Evolutionary conservation across 2,888 invertebrate genomes (phyloP).

Genomic region (Scrobipalpa atriplicella): DNA sequence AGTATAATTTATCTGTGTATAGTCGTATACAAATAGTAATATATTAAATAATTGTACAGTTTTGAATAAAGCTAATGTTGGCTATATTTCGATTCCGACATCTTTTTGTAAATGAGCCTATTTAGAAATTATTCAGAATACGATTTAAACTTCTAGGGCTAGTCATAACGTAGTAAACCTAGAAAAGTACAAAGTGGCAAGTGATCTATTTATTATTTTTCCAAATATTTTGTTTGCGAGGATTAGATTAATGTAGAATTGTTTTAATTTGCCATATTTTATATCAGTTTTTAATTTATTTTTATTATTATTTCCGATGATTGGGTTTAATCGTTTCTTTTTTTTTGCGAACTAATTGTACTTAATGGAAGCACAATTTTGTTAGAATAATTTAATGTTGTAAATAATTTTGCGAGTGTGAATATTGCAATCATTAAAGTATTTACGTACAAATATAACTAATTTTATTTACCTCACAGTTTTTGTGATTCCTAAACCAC

Average conservation of each 20-base stretch:
- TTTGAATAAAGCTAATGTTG: constrained; percentile 31
- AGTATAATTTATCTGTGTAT: constrained; percentile 36
- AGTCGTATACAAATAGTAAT: constrained; percentile 39
- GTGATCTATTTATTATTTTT: constrained; percentile 43
- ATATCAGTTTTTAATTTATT: constrained; percentile 50
- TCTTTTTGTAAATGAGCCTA: constrained; percentile 27
- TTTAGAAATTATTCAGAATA: constrained; percentile 31
- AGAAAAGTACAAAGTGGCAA: constrained; percentile 65
- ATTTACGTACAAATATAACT: constrained; percentile 64
- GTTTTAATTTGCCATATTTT: constrained; percentile 53
- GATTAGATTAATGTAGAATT: background rate
- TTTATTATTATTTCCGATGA: constrained; percentile 43
- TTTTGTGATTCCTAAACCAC: no score
- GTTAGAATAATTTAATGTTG: constrained; percentile 65
- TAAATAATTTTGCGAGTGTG: constrained; percentile 80
- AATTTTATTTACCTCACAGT: background rate
- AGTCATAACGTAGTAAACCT: constrained; percentile 57
- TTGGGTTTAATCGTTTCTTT: constrained; percentile 51
- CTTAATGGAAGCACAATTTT: constrained; percentile 69
- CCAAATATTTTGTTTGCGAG: background rate
- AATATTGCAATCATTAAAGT: constrained; percentile 78
- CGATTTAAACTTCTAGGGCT: constrained; percentile 43
- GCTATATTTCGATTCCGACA: constrained; percentile 17
- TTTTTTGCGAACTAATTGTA: constrained; percentile 26
- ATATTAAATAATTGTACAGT: constrained; percentile 37